Conservation (phyloP, 2,113 vertebrate genomes). For the Gallinago undulata region DNA sequence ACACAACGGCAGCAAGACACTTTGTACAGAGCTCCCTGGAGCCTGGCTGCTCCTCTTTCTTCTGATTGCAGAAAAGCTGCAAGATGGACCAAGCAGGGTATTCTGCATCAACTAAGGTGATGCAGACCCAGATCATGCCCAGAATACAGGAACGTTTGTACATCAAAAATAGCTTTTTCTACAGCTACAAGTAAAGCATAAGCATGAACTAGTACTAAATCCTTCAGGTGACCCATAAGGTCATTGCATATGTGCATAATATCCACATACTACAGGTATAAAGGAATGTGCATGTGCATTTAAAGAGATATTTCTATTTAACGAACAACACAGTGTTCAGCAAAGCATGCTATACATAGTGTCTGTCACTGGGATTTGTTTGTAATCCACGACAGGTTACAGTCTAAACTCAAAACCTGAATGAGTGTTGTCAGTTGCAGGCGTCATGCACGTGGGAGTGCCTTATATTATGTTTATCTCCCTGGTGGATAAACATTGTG, state of each 20-base stretch:
- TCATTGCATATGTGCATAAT: background rate
- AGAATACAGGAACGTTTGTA: background rate
- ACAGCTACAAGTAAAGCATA: background rate
- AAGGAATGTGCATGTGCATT: background rate
- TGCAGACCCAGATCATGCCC: background rate
- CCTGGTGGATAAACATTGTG: background rate
- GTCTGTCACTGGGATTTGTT: background rate
- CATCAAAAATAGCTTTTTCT: background rate
- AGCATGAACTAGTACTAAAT: background rate
- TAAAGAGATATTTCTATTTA: background rate
- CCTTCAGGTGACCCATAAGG: background rate
- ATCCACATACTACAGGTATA: background rate
- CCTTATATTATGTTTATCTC: background rate
- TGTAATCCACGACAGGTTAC: background rate
- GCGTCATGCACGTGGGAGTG: background rate
- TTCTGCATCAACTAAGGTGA: background rate
- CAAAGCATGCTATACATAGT: background rate
- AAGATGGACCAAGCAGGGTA: background rate
- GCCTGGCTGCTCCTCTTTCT: background rate
- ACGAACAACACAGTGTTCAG: background rate
- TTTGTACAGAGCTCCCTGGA: rapidly evolving
- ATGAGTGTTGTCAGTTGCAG: background rate
- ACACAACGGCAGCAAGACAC: background rate
- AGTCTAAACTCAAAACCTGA: background rate
- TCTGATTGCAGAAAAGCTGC: rapidly evolving